phyloP scores from a whole-genome alignment of 1,140 invertebrate genomes.

The Sarcophaga peregrina region DNA sequence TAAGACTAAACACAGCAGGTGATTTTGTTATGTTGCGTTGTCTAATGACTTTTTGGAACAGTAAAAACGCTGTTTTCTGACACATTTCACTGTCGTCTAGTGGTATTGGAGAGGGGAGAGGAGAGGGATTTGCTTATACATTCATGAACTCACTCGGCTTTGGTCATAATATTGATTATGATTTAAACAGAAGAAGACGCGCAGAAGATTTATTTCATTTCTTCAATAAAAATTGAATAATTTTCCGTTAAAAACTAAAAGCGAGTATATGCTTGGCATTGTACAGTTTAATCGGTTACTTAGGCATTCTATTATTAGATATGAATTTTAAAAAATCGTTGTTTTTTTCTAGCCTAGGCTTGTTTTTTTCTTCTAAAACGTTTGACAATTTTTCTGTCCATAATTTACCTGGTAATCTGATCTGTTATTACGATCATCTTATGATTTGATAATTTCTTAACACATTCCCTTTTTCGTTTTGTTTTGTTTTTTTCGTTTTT shows the following conservation, averaged over 20 bases:
- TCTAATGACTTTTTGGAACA: neutral
- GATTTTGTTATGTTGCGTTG: neutral
- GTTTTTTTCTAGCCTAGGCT: no score
- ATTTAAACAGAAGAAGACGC: neutral
- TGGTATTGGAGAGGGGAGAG: neutral
- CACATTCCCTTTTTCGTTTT: conserved; percentile 49
- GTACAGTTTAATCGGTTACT: no score
- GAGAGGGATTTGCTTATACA: neutral
- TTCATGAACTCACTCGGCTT: no score
- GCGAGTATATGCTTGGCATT: no score
- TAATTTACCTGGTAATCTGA: conserved; percentile 52
- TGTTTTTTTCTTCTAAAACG: neutral
- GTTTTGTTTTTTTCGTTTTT: no score
- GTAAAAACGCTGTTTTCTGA: no score
- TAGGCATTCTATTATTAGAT: no score
- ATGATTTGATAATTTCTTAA: conserved; percentile 63
- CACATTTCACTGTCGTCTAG: neutral
- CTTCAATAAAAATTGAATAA: no score
- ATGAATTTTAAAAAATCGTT: no score
- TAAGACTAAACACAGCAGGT: conserved; percentile 12
- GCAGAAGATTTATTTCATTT: no score
- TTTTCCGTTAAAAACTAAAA: no score
- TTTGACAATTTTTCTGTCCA: neutral
- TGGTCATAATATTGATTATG: neutral
- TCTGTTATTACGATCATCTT: conserved; percentile 64